Percentiles rank a stretch among this genome's conserved stretches.
Evolutionary conservation across 2,797 vertebrate species (phyloP).

Genomic region (Chrysocyon brachyurus): DNA sequence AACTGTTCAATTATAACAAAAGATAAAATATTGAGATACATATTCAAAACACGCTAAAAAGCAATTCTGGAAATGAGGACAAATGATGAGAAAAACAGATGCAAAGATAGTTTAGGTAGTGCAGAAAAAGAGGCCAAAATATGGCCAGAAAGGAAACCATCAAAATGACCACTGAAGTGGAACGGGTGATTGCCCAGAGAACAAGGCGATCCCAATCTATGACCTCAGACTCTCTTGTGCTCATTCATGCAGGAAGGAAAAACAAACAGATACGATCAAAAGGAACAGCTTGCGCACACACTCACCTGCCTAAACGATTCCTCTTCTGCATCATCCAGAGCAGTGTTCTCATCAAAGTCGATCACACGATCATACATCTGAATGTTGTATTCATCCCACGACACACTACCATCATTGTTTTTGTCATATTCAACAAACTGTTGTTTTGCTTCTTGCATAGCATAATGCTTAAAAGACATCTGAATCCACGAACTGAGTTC

Average conservation of each 20-base stretch:
- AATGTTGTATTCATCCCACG: conserved; percentile 96
- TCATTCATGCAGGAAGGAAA: neutral
- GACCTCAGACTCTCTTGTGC: neutral
- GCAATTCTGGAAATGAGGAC: conserved; percentile 1
- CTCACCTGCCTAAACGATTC: conserved; percentile 95
- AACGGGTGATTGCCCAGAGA: neutral
- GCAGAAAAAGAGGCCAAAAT: neutral
- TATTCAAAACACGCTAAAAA: conserved; percentile 37
- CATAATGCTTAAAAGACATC: conserved; percentile 95
- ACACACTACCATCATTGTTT: conserved; percentile 92
- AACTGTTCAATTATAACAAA: conserved; percentile 5
- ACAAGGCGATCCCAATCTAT: neutral
- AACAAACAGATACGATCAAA: neutral
- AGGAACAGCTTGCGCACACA: neutral
- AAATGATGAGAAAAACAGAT: neutral
- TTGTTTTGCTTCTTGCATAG: conserved; percentile 95
- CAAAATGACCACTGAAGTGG: neutral
- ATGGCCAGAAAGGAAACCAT: neutral
- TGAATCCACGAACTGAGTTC: conserved; percentile 98
- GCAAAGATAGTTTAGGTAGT: neutral
- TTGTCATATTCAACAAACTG: conserved; percentile 94
- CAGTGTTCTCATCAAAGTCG: conserved; percentile 90
- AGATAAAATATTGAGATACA: conserved; percentile 25
- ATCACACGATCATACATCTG: conserved; percentile 93
- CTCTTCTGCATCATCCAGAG: conserved; percentile 94